Conservation (phyloP, 2,797 vertebrate genomes). For the Cynopterus sphinx region DNA sequence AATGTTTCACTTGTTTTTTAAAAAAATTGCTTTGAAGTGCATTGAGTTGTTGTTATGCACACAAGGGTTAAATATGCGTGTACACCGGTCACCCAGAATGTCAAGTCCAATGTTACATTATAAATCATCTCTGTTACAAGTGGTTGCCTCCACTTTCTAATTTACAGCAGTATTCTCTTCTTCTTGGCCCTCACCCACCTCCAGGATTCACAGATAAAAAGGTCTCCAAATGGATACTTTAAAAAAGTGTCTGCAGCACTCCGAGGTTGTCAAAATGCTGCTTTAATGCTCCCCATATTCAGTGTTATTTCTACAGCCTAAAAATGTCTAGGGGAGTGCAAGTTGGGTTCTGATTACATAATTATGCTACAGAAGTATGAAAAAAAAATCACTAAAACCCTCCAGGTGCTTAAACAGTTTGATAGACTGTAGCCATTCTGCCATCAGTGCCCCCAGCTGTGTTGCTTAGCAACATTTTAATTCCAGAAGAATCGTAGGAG, state of each 20-base stretch:
- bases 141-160: constrained; percentile 61
- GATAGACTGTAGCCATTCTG: constrained; percentile 84
- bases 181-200: neutral
- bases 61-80: constrained; percentile 49
- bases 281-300: constrained; percentile 53
- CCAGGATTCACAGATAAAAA: constrained; percentile 43
- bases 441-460: constrained; percentile 87
- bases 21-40: constrained; percentile 34
- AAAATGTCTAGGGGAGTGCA: constrained; percentile 65
- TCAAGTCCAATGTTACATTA: neutral
- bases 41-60: constrained; percentile 65
- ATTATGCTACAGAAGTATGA: constrained; percentile 78
- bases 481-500: constrained; percentile 92
- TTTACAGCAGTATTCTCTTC: neutral
- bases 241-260: constrained; percentile 20
- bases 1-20: neutral
- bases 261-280: constrained; percentile 20
- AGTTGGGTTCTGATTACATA: constrained; percentile 80
- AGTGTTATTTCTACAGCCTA: constrained; percentile 68
- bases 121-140: constrained; percentile 66
- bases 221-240: constrained; percentile 43
- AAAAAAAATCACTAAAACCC: constrained; percentile 78
- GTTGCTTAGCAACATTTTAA: constrained; percentile 96
- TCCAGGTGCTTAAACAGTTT: constrained; percentile 86
- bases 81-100: constrained; percentile 65